Percentiles rank a stretch among this genome's conserved stretches.
phyloP scores from a whole-genome alignment of 2,797 vertebrate genomes.

The Heliangelus exortis region DNA sequence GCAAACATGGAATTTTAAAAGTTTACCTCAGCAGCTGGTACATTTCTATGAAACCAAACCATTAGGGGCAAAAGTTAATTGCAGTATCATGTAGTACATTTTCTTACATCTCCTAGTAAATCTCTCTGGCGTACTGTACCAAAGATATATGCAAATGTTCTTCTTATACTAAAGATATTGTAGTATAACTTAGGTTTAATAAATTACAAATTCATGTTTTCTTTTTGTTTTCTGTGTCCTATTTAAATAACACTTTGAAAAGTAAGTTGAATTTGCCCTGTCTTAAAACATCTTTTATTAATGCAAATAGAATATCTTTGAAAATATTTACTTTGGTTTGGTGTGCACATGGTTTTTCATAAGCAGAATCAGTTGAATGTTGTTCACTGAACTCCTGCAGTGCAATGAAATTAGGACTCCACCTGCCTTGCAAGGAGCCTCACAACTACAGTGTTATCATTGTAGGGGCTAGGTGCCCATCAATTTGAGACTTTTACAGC shows the following conservation, averaged over 20 bases:
- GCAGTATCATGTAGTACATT: constrained; percentile 27
- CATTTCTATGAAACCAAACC: constrained; percentile 45
- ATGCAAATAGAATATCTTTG: neutral
- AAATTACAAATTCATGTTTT: neutral
- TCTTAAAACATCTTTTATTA: neutral
- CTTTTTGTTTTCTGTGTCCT: neutral
- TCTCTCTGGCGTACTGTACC: neutral
- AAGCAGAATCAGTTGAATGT: neutral
- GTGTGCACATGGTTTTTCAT: neutral
- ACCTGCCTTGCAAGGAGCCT: neutral
- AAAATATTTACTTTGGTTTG: neutral
- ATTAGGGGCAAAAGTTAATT: constrained; percentile 63
- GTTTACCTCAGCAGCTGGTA: constrained; percentile 67
- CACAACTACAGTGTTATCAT: neutral
- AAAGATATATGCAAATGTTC: neutral
- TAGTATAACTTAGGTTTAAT: neutral
- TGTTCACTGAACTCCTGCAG: neutral
- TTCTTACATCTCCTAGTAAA: constrained; percentile 49
- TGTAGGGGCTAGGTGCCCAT: neutral
- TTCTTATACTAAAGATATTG: neutral
- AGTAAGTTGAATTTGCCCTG: neutral
- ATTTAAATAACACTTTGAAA: neutral
- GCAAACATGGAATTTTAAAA: constrained; percentile 29
- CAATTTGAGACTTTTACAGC: neutral
- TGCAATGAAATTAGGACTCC: neutral